Base-by-base conservation (phyloP, 2,113 vertebrate genomes). In the Austrofundulus limnaeus region DNA sequence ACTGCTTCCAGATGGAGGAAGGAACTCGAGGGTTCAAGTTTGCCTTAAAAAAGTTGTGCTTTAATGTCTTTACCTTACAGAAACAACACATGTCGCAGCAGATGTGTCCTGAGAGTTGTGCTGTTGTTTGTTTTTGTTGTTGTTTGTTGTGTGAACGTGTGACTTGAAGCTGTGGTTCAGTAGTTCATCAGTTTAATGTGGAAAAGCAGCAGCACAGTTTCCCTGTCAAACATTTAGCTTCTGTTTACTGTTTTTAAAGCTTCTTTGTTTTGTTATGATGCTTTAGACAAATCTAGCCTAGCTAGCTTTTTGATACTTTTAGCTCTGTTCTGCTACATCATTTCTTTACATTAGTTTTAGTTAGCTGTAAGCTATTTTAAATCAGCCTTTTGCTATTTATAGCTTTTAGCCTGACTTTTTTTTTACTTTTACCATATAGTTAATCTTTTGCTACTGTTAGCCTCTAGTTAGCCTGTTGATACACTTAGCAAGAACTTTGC, bases 1-100 rank as follows among this genome's bases (percentile, higher is more conserved):
- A 92, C 88, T 74, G 73, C 77, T 93, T 92, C 91, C 91, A 92
- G 91, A 92, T 93, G 92, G 72, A n/a, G 19, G 59, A 83, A 87
- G 67, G 82, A 77, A 87, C 87, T 86, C 58, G 55, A 34, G 83
- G 77, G 89, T 87, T 88, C 67, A 78, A 87, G 87, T 86, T 89
- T 87, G 78, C 79, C 87, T 89, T 85, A 74, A 66, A 51, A 83
- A 70, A 55, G 43, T 86, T 86, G 90, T 85, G 86, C 85, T 90
- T 87, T 88, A 86, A 90, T 89, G 87, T 83, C 76, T 91, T 83
- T 80, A 84, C 75, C 83, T 83, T 83, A 69, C 70, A 70, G 54
- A 75, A 87, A 75, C 52, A 60, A 52, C n/a, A 41, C 69, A 63
- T 49, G 50, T 49, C 17, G 61, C 64, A 46, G 20, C 59, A 66